Percentiles rank a stretch among this genome's conserved stretches.
These are phyloP conservation scores for Euspilapteryx auroguttella DNA, from an alignment of 2,888 invertebrate genomes.

Conservation along the genomic window DNA sequence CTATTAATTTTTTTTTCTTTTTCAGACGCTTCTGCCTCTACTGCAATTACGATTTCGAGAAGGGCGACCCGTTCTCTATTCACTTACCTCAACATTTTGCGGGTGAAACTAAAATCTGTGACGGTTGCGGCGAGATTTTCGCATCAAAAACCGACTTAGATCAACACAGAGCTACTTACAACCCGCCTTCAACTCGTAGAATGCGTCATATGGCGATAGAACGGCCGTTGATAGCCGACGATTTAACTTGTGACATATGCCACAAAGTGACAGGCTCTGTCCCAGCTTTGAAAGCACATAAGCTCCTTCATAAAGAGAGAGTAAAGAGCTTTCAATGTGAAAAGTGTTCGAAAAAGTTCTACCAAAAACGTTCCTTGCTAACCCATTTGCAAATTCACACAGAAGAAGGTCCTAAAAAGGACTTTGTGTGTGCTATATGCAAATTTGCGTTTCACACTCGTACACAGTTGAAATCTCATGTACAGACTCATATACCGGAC, in stretches of 20 bases:
- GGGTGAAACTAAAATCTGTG: neutral
- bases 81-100: neutral
- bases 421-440: conserved; percentile 7
- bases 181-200: neutral
- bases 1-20: too few species aligned
- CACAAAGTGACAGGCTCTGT: neutral
- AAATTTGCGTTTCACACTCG: neutral
- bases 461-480: conserved; percentile 2
- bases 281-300: conserved; percentile 5
- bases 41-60: conserved; percentile 1
- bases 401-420: conserved; percentile 7
- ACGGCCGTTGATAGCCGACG: neutral
- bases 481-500: conserved; percentile 1
- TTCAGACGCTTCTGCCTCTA: conserved; percentile 11
- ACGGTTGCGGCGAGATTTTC: neutral
- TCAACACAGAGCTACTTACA: neutral
- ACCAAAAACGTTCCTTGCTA: conserved; percentile 6
- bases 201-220: neutral
- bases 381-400: conserved; percentile 8
- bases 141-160: neutral
- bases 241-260: conserved; percentile 1
- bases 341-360: conserved; percentile 10
- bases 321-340: conserved; percentile 9
- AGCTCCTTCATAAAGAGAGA: conserved; percentile 12
- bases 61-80: neutral